Evolutionary conservation across 2,888 invertebrate genomes (phyloP), one percentile per base, ranked within the genome.

Genomic region (Euzetes globulus): DNA sequence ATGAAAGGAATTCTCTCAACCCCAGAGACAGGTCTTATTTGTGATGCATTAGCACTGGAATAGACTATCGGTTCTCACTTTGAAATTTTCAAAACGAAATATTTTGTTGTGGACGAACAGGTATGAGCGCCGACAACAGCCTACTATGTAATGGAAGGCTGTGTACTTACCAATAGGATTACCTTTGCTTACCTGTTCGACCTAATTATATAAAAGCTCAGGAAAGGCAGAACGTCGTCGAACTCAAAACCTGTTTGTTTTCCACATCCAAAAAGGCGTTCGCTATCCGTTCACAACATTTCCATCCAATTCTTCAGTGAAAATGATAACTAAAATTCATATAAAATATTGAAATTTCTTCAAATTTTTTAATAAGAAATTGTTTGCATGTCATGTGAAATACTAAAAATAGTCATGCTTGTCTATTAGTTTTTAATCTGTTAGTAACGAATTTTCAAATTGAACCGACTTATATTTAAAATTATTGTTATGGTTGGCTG

Each of bases 1-100:
- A 65, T 65, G 63, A 65, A 65, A 65, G 63, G 63, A 65, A 65
- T 65, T 65, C 27, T 65, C 19, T 29, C 17, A 15, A 33, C 63
- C n/a, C 27, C 37, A 33, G 27, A 65, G 63, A 19, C 60, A 7
- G 15, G 9, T 27, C 63, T 37, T 33, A 65, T 29, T 37, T 37
- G 29, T 65, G 19, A 50, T 19, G 19, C 50, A n/a, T 50, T 50
- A 50, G 9, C 2, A n/a, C n/a, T 19, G 6, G 19, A 50, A n/a
- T 50, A 19, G 19, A n/a, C 50, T 50, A 19, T 50, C 19, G 50
- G 50, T 50, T 50, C 50, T 11, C 50, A 19, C 50, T 50, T 19
- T 50, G 50, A 50, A 50, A 50, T n/a, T 60, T 29, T 29, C 27
- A 60, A 17, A 60, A 29, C n/a, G 13, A 27, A 60, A 60, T 27